Evolutionary conservation across 2,113 vertebrate genomes (phyloP).

Genomic region (Hippocampus mohnikei): DNA sequence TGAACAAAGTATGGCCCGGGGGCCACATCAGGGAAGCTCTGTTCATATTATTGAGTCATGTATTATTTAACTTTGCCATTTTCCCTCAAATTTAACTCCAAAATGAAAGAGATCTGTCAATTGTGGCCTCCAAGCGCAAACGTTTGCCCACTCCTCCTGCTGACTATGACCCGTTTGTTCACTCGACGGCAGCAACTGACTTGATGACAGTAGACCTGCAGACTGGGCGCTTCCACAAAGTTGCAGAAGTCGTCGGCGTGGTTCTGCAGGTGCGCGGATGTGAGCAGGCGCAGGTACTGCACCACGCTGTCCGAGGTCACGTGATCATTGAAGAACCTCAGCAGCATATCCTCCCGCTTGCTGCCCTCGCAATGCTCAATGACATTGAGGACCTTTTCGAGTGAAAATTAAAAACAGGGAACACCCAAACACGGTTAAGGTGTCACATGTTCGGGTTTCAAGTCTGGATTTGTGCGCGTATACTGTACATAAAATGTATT

Average conservation of each 20-base stretch:
- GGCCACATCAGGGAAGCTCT: not conserved
- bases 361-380: constrained; percentile 73
- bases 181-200: constrained; percentile 61
- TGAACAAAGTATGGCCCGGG: not conserved
- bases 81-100: not conserved
- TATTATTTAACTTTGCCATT: not conserved
- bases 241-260: constrained; percentile 75
- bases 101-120: not conserved
- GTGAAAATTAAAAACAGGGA: not conserved
- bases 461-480: too few species aligned
- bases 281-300: constrained; percentile 79
- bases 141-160: not conserved
- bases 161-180: not conserved
- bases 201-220: constrained; percentile 77
- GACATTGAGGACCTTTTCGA: constrained; percentile 70
- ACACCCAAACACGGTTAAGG: too few species aligned
- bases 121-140: not conserved
- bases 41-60: not conserved
- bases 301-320: constrained; percentile 72
- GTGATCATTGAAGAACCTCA: constrained; percentile 76
- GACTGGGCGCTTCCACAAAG: constrained; percentile 77
- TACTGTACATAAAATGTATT: too few species aligned
- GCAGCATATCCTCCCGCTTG: constrained; percentile 59
- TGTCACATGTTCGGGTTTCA: too few species aligned
- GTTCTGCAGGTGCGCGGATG: constrained; percentile 79